Percentiles rank a stretch among this genome's conserved stretches.
phyloP scores from a whole-genome alignment of 1,140 invertebrate species.

The Thrips palmi region DNA sequence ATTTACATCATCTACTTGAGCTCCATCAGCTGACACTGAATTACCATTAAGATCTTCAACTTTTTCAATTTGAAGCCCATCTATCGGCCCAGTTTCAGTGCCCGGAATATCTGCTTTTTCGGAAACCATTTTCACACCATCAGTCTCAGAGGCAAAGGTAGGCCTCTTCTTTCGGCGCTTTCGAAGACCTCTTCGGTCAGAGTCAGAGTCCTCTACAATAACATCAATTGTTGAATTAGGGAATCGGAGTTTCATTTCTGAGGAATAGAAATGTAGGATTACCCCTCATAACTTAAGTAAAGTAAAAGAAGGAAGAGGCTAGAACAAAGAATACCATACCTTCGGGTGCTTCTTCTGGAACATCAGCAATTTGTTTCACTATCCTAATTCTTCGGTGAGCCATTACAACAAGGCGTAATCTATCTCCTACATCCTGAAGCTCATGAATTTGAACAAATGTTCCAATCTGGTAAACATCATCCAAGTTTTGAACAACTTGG shows the following conservation, averaged over 20 bases:
- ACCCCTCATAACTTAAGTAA: no score
- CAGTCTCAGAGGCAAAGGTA: conserved; percentile 14
- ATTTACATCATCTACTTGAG: background rate
- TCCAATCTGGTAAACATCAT: conserved; percentile 81
- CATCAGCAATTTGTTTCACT: conserved; percentile 54
- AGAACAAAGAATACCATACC: no score
- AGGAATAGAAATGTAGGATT: no score
- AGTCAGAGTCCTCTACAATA: no score
- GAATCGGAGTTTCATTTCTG: no score
- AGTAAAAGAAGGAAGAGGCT: no score
- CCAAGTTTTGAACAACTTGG: conserved; percentile 69
- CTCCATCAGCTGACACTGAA: no score
- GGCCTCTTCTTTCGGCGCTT: conserved; percentile 25
- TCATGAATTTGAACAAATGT: conserved; percentile 98
- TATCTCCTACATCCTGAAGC: conserved; percentile 87
- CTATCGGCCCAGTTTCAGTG: conserved; percentile 7
- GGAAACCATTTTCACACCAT: conserved; percentile 10
- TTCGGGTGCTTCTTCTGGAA: conserved; percentile 30
- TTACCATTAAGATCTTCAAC: conserved; percentile 4
- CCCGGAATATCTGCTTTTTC: conserved; percentile 14
- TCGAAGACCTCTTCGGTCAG: conserved; percentile 28
- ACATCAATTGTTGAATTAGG: no score
- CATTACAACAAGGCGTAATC: conserved; percentile 80
- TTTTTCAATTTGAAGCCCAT: conserved; percentile 5
- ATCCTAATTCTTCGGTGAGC: conserved; percentile 78